These are phyloP conservation scores for Philereme transversata DNA, from an alignment of 2,888 invertebrate species.

Conservation along the genomic window DNA sequence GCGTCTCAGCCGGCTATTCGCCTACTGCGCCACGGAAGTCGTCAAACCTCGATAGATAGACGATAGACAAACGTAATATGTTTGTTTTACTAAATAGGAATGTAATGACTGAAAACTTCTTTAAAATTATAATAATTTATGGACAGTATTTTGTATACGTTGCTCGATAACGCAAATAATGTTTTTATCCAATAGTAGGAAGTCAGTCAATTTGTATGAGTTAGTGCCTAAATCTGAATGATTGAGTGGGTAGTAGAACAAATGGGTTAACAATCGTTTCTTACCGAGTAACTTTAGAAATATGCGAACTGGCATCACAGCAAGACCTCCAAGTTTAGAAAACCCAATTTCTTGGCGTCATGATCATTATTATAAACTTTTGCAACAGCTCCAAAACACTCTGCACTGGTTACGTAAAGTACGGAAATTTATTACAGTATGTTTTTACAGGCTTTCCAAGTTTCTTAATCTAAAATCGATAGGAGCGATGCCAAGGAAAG, in stretches of 20 bases:
- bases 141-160: too few relatives aligned
- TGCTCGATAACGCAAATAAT: too few relatives aligned
- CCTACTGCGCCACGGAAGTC: too few relatives aligned
- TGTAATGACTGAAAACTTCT: too few relatives aligned
- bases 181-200: too few relatives aligned
- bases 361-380: constrained; percentile 58
- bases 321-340: constrained; percentile 14
- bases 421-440: constrained; percentile 75
- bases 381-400: constrained; percentile 57
- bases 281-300: constrained; percentile 16
- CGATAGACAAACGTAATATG: too few relatives aligned
- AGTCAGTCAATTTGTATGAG: too few relatives aligned
- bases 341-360: constrained; percentile 43
- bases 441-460: constrained; percentile 77
- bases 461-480: constrained; percentile 83
- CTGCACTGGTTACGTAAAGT: constrained; percentile 59
- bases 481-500: constrained; percentile 74
- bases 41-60: too few relatives aligned
- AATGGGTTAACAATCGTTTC: constrained; percentile 8
- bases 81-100: too few relatives aligned
- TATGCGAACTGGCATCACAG: constrained; percentile 17
- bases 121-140: too few relatives aligned
- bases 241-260: neutral
- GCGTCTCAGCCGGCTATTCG: too few relatives aligned
- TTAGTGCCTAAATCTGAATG: too few relatives aligned